phyloP scores from a whole-genome alignment of 2,797 vertebrate species.

The Dallia pectoralis region DNA sequence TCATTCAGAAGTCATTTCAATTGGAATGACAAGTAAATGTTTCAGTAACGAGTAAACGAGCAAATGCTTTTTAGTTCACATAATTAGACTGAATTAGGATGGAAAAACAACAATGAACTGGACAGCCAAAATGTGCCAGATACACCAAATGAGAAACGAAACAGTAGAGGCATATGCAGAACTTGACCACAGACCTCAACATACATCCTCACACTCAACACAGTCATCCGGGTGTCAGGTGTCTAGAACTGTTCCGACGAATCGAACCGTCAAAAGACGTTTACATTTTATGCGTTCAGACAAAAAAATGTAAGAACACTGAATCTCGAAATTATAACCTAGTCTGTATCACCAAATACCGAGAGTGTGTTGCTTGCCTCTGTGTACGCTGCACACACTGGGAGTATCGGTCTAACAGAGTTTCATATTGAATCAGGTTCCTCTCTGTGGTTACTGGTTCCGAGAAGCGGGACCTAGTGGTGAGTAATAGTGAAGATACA shows the following conservation, averaged over 20 bases:
- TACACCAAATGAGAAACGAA: conserved; percentile 73
- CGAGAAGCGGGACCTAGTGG: conserved; percentile 71
- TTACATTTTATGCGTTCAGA: neutral
- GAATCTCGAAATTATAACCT: conserved; percentile 37
- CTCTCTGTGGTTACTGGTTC: conserved; percentile 76
- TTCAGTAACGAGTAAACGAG: neutral
- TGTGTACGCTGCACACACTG: conserved; percentile 43
- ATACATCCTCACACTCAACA: conserved; percentile 21
- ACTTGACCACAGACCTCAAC: conserved; percentile 41
- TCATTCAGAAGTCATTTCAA: conserved; percentile 1
- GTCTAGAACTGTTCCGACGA: neutral
- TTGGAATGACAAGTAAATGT: neutral
- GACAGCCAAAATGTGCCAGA: conserved; percentile 53
- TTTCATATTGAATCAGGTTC: conserved; percentile 84
- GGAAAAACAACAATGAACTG: too few species aligned
- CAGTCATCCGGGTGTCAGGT: conserved; percentile 11
- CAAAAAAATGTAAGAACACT: neutral
- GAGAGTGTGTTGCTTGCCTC: conserved; percentile 52
- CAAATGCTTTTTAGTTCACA: neutral
- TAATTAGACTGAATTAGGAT: neutral
- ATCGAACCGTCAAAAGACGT: neutral
- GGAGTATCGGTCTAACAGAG: conserved; percentile 57
- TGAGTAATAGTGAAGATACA: conserved; percentile 79
- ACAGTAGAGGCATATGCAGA: conserved; percentile 57
- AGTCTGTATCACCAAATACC: conserved; percentile 51